Percentiles rank a stretch among this genome's conserved stretches.
Evolutionary conservation across 1,140 invertebrate species (phyloP).

Genomic region (Achroia grisella): DNA sequence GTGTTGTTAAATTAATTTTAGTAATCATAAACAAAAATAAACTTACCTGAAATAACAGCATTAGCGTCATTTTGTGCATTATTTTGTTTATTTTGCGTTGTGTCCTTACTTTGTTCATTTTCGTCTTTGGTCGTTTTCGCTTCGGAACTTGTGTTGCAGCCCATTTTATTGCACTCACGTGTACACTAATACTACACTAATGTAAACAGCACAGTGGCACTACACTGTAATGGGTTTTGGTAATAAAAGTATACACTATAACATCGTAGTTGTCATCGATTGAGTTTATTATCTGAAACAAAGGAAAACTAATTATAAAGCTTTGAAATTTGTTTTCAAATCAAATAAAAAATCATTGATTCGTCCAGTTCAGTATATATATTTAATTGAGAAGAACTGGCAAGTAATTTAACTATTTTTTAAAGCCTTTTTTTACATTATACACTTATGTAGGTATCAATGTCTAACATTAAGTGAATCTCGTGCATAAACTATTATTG

Average conservation of each 20-base stretch:
- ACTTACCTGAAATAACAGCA: conserved; percentile 11
- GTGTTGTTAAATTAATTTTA: too few species aligned
- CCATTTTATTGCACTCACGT: conserved; percentile 9
- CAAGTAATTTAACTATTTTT: too few species aligned
- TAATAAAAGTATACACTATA: neutral
- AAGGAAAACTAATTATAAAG: neutral
- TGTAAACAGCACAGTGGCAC: neutral
- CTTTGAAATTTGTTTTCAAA: too few species aligned
- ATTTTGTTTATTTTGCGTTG: neutral
- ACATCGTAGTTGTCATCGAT: neutral
- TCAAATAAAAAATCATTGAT: too few species aligned
- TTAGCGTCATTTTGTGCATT: conserved; percentile 13
- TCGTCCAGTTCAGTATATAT: too few species aligned
- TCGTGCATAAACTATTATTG: too few species aligned
- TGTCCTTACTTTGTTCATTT: conserved; percentile 8
- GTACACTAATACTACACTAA: conserved; percentile 1
- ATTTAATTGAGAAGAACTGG: too few species aligned
- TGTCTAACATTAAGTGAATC: too few species aligned
- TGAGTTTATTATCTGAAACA: neutral
- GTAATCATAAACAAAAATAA: neutral
- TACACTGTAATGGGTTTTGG: neutral
- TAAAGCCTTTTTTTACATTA: too few species aligned
- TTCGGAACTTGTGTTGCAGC: conserved; percentile 21
- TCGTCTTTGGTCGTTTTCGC: conserved; percentile 18
- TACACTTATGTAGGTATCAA: too few species aligned